Evolutionary conservation across 2,113 vertebrate species (phyloP).

Genomic region (Fukomys damarensis): DNA sequence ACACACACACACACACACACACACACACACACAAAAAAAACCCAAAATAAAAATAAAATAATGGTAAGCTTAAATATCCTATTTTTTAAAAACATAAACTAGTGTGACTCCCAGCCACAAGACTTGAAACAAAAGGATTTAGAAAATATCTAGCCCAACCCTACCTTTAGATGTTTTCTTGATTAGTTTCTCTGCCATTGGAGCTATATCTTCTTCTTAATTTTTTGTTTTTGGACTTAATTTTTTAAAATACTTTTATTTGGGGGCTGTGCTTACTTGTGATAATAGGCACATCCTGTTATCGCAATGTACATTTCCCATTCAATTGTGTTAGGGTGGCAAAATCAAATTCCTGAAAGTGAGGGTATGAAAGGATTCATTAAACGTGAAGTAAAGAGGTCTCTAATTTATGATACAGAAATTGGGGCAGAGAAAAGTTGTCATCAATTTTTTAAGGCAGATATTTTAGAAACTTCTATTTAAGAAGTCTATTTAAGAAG

Average conservation of each 20-base stretch:
- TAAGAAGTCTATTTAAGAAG: slow-evolving; percentile 58
- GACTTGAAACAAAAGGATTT: not conserved
- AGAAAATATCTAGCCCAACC: not conserved
- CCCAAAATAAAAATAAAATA: not conserved
- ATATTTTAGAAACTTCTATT: slow-evolving; percentile 49
- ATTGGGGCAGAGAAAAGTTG: slow-evolving; percentile 32
- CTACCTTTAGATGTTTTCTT: not conserved
- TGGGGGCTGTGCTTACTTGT: not conserved
- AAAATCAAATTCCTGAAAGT: not conserved
- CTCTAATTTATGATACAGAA: slow-evolving; percentile 48
- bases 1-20: no score
- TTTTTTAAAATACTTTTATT: not conserved
- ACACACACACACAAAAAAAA: no score
- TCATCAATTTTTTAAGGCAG: slow-evolving; percentile 46
- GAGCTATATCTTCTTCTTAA: not conserved
- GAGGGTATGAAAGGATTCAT: slow-evolving; percentile 7
- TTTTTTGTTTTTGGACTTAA: slow-evolving; percentile 34
- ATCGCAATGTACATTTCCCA: not conserved
- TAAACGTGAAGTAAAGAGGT: slow-evolving; percentile 40
- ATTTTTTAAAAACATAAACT: not conserved
- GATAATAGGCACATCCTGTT: not conserved
- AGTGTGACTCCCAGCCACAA: not conserved
- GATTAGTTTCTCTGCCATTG: not conserved
- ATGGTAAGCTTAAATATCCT: not conserved
- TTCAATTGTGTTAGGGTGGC: not conserved